Evolutionary conservation across 2,113 vertebrate genomes (phyloP), one percentile per base, ranked within the genome.

Genomic region (Pterophyllum scalare): DNA sequence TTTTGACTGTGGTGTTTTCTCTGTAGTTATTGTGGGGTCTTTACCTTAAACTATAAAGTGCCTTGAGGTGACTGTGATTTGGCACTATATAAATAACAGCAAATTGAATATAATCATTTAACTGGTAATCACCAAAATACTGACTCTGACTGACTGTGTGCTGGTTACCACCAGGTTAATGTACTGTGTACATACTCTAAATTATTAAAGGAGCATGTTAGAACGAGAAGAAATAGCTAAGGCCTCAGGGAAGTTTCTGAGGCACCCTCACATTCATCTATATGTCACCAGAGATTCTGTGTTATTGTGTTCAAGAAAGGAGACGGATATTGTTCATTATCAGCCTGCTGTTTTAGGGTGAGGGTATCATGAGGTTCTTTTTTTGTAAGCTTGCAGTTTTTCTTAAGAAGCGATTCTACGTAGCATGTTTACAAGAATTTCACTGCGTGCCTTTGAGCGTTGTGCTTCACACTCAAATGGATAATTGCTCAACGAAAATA

Each of bases 401-500:
- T 7, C 12, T 75, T 2, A 67, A 65, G 35, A 57, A 20, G 15
- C 1, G 5, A 56, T 79, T 59, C 1, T 20, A 72, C 4, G 38
- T 7, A 60, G 49, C 22, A 38, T 80, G 46, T 89, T 92, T 65
- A 86, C 78, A 78, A 87, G 60, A 83, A 40, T 40, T 14, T 26
- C 33, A 22, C 40, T 0, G 2, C 1, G 54, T 60, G 72, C 70
- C 72, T 88, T 70, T 35, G n/a, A 87, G 82, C 26, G 1, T 58
- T 62, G 70, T 60, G 58, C 75, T 78, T 87, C 81, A 87, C 77
- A 80, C 74, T 83, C 64, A 83, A 83, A 79, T 86, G 74, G 82
- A 81, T 84, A 81, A 85, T 92, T 84, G 82, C 83, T 92, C 65
- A 70, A 70, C 81, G 74, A 86, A 86, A 90, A 85, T 82, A 7